A percentile compares a stretch with the other conserved stretches of the same genome.
These are phyloP conservation scores for roundworm (Caenorhabditis elegans) DNA, from an alignment of 1,140 invertebrate species.

Conservation along the genomic window WBcel235 BX284606.5:15700501-15701000, in stretches of 20 bases:
- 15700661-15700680: neutral
- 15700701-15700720: neutral
- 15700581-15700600: no score
- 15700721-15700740: slow-evolving; percentile 16
- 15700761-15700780: neutral
- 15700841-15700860: neutral
- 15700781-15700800: neutral
- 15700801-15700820: neutral
- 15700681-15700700: neutral
- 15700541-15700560: no score
- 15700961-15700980: no score
- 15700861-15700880: neutral
- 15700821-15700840: neutral
- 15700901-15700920: neutral
- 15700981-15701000: no score
- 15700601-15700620: no score
- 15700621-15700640: no score
- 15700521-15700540: no score
- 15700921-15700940: neutral
- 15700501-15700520: no score
- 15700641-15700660: neutral
- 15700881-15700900: no score
- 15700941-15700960: neutral
- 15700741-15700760: neutral
- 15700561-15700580: no score